These are phyloP conservation scores for Leucania comma DNA, from an alignment of 2,888 invertebrate genomes.

Conservation along the genomic window DNA sequence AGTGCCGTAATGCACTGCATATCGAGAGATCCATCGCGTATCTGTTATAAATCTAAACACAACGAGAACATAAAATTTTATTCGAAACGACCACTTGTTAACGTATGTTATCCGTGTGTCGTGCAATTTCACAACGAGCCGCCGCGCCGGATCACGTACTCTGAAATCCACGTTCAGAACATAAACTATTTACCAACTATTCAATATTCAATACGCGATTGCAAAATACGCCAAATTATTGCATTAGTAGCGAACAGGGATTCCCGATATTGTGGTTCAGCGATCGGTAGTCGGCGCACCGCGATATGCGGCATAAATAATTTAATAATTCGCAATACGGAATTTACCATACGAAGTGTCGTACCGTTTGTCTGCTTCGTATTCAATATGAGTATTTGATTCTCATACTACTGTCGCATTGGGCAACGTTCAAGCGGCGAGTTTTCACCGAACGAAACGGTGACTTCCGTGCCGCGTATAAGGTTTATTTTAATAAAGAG, in stretches of 20 bases:
- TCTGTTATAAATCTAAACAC: conserved; percentile 83
- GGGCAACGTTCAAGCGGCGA: conserved; percentile 82
- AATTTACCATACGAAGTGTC: conserved; percentile 90
- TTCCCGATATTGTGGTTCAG: conserved; percentile 91
- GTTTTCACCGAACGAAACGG: conserved; percentile 79
- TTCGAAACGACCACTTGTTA: conserved; percentile 86
- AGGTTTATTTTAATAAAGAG: conserved; percentile 77
- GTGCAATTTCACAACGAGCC: conserved; percentile 86
- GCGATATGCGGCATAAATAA: conserved; percentile 90
- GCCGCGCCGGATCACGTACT: conserved; percentile 86
- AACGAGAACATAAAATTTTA: conserved; percentile 84
- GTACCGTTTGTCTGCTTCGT: conserved; percentile 89
- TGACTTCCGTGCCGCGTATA: conserved; percentile 76
- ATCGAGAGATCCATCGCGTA: conserved; percentile 77
- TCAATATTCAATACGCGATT: conserved; percentile 91
- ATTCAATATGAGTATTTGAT: conserved; percentile 91
- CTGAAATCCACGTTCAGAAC: conserved; percentile 88
- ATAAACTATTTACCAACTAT: conserved; percentile 90
- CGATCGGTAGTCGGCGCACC: conserved; percentile 85
- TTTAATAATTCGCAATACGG: conserved; percentile 91
- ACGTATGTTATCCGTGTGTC: conserved; percentile 85
- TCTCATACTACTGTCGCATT: conserved; percentile 90
- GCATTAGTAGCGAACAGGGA: conserved; percentile 90
- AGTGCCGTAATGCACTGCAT: conserved; percentile 60
- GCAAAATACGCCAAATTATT: conserved; percentile 91